Conservation (phyloP, 2,888 invertebrate genomes). For the Campoplex nolae region DNA sequence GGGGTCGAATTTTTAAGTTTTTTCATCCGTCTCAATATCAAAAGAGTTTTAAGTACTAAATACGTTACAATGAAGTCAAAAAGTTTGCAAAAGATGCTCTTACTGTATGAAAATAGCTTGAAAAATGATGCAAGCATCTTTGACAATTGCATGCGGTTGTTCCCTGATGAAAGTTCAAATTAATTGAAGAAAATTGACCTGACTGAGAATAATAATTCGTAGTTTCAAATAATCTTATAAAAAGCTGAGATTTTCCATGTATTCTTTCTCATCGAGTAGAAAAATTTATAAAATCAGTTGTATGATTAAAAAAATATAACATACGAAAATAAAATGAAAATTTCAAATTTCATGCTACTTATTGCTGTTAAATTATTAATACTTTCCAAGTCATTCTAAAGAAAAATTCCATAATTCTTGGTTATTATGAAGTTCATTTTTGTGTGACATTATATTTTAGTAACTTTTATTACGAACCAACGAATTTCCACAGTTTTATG, state of each 20-base stretch:
- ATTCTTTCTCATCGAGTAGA: background rate
- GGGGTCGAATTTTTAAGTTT: background rate
- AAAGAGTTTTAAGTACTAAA: background rate
- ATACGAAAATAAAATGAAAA: too few species aligned
- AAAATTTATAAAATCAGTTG: background rate
- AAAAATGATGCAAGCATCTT: slow-evolving; percentile 11
- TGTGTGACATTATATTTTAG: too few species aligned
- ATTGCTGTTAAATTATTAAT: too few species aligned
- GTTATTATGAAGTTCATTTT: background rate
- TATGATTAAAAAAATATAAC: background rate
- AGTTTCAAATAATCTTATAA: background rate
- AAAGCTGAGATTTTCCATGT: background rate
- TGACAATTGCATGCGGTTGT: background rate
- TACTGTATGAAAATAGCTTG: background rate
- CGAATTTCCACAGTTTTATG: background rate
- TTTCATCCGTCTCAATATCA: too few species aligned
- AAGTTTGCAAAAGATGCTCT: background rate
- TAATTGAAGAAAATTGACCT: background rate
- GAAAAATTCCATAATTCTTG: too few species aligned
- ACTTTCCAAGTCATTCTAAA: too few species aligned
- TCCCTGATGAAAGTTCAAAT: background rate
- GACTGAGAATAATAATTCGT: background rate
- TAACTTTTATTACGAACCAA: background rate
- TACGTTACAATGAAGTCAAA: background rate
- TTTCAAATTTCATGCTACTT: too few species aligned